Evolutionary conservation across 2,888 invertebrate species (phyloP), one percentile per base, ranked within the genome.

Genomic region (Cryptus viduatorius): DNA sequence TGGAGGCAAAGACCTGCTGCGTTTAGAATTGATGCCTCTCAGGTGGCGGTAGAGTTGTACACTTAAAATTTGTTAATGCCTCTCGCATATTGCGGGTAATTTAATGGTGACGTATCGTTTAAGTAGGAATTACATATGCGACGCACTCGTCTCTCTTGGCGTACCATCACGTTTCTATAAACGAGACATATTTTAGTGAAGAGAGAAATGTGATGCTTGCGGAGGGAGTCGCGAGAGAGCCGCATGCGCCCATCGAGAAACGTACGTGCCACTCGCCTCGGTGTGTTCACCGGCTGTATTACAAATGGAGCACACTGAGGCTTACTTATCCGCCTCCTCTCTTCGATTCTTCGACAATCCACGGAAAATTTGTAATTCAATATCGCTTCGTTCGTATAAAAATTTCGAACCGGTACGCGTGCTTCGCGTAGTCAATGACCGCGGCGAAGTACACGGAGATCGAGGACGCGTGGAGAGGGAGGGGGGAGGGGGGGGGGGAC

Each of bases 121-220:
- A 90, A 92, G 90, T 89, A 91, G 90, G 89, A 90, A 93, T 93
- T 93, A 93, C 89, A 92, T 89, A 93, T 93, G 92, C 93, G 89
- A 90, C 89, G 89, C 92, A 90, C 90, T 90, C 86, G 79, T 50
- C 79, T 50, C 29, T 61, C 88, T 87, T 87, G 90, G 91, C 91
- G 91, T 92, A 92, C 92, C 92, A 90, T 91, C 92, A 93, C 93
- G 93, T 92, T 91, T 91, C 87, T 88, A 90, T 90, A 91, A 92
- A 92, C 90, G 91, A 82, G 85, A 90, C 90, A 92, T 92, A 92
- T 91, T 91, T 92, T 88, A 91, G 87, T 86, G 86, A 37, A 37
- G 72, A 89, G 59, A 29, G 73, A 89, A 88, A 86, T 79, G 72
- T 77, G 59, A 82, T 79, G 85, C 83, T 87, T 85, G 83, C 61